Evolutionary conservation across 1,140 invertebrate genomes (phyloP), one percentile per base, ranked within the genome.

Genomic region (Cotesia glomerata): DNA sequence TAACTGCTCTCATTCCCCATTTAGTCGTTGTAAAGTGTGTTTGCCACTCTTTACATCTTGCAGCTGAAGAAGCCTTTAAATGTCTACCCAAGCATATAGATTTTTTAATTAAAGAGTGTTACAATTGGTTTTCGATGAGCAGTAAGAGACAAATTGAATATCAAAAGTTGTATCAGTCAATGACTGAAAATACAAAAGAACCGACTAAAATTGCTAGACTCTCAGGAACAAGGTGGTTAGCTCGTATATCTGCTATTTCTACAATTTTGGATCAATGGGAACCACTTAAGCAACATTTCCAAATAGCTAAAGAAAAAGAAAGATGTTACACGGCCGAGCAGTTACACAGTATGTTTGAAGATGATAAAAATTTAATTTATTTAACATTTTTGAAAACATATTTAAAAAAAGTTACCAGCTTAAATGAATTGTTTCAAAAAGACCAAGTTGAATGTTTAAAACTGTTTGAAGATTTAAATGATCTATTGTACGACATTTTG

Each of bases 11-110:
- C 8, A 79, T 69, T 36, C 81, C 81, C n/a, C 76, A 78, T 32
- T 78, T 84, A 3, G 63, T 76, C 18, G 68, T 83, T 8, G 61
- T 79, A 9, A 85, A 82, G 77, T 86, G 81, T 78, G 71, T 87
- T 26, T 85, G 84, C 69, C 84, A 86, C 74, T 85, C 83, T 69
- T 70, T 82, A n/a, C 79, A 84, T 69, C 70, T 84, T 14, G 81
- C 80, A 65, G 80, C 79, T 3, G 80, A 76, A 74, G 74, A 85
- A 65, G 82, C 84, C 3, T 84, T 78, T 52, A 80, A 82, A 74
- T n/a, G 69, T 49, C 66, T 86, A 34, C 84, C 83, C 5, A 51
- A 72, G 45, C 32, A 73, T 56, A 64, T 78, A 39, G 72, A 81
- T 45, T 81, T 75, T 77, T 63, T 81, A 64, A 73, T 81, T 9